A percentile compares a stretch with the other conserved stretches of the same genome.
Conservation (phyloP, 2,113 vertebrate species). For the Ochotona princeps region DNA sequence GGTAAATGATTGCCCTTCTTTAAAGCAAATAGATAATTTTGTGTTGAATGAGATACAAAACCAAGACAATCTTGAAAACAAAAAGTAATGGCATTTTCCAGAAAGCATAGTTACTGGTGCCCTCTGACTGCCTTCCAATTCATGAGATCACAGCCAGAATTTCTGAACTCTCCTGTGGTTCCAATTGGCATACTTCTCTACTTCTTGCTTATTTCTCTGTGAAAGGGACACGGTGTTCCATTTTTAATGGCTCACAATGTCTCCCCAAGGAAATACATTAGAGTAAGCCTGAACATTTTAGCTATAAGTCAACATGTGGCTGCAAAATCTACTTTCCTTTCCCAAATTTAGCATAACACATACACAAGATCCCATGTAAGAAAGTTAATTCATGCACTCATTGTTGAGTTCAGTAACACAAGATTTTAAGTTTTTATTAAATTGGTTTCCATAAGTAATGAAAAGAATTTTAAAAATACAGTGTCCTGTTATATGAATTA, state of each 20-base stretch:
- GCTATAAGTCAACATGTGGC: conserved; percentile 7
- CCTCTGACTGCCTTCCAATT: neutral
- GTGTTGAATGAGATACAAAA: conserved; percentile 53
- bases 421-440: neutral
- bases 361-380: neutral
- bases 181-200: neutral
- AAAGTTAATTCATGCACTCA: neutral
- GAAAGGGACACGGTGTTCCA: conserved; percentile 43
- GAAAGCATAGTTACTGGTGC: conserved; percentile 11
- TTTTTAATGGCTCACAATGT: conserved; percentile 52
- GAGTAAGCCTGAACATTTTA: conserved; percentile 15
- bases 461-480: neutral
- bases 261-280: conserved; percentile 14
- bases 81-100: conserved; percentile 43
- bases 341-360: neutral
- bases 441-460: neutral
- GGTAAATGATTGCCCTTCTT: conserved; percentile 46
- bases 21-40: conserved; percentile 37
- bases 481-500: neutral
- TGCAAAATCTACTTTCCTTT: conserved; percentile 16
- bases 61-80: conserved; percentile 25
- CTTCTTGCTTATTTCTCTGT: conserved; percentile 51
- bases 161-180: conserved; percentile 34
- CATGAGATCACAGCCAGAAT: conserved; percentile 26
- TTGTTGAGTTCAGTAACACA: neutral